Base-by-base conservation (phyloP, 2,113 vertebrate genomes). In the Notechis scutatus region DNA sequence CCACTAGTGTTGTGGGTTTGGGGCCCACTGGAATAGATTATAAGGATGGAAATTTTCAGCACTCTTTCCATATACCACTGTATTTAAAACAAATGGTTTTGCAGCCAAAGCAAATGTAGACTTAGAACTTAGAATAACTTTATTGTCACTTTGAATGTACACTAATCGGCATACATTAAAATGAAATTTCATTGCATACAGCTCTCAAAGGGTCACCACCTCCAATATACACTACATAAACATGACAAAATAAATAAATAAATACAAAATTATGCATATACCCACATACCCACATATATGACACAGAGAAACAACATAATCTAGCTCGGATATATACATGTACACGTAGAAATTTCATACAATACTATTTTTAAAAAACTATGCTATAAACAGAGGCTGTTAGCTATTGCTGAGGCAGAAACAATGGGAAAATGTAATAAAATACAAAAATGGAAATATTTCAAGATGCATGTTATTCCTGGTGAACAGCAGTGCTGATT, bases 31-130 rank as follows among this genome's bases (percentile, higher is more conserved):
- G 7, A 8, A 9, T 26, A 59, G 23, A 59, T 91, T 56, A 29
- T 92, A 54, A 69, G 55, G 59, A 94, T 21, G 61, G 85, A 94
- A n/a, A 56, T 26, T 24, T 42, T 18, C 91, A 93, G 47, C 18
- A 3, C 3, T 92, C n/a, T 81, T 90, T 56, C 69, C 20, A 47
- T 91, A 34, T 88, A 45, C 56, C 23, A 42, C 24, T 86, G 47
- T 91, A 26, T 42, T 86, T 86, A 26, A 86, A 86, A 81, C 15
- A 14, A 74, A 47, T 45, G 74, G 88, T 61, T 2, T 89, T 93
- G 86, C 92, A 7, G 4, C 45, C 93, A 1, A 34, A 29, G 91
- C 50, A 89, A 69, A 93, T 92, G 57, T 24, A 59, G 8, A 59
- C 23, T 59, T 59, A 59, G 23, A 24, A 59, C 23, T 59, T 59